Conservation (phyloP, 2,113 vertebrate species). For the Platanista minor region DNA sequence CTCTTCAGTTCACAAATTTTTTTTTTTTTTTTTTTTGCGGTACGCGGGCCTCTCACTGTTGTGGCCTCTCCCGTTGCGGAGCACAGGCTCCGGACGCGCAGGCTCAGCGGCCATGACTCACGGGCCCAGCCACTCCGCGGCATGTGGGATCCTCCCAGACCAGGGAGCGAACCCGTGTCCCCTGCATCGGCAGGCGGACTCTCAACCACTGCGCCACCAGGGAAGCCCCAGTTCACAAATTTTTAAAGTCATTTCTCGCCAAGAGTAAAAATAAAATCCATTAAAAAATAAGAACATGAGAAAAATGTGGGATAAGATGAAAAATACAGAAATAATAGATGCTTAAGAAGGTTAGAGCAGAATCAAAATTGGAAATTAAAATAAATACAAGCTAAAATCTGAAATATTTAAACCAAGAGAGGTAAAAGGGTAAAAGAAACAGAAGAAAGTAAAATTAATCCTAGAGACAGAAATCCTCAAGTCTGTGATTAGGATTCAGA, state of each 20-base stretch:
- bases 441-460: not conserved
- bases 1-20: not conserved
- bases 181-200: too few relatives aligned
- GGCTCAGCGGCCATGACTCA: too few relatives aligned
- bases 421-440: conserved; percentile 22
- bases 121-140: too few relatives aligned
- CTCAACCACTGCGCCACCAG: too few relatives aligned
- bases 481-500: not conserved
- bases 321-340: conserved; percentile 27
- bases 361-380: conserved; percentile 65
- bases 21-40: too few relatives aligned
- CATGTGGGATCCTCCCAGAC: too few relatives aligned
- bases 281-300: not conserved
- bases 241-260: conserved; percentile 3
- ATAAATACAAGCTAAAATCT: conserved; percentile 20
- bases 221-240: not conserved
- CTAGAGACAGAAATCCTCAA: not conserved
- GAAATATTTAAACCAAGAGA: conserved; percentile 28
- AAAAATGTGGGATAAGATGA: not conserved
- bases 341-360: not conserved
- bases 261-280: conserved; percentile 27
- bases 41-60: too few relatives aligned
- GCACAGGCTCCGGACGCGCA: too few relatives aligned
- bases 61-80: too few relatives aligned
- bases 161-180: too few relatives aligned